phyloP scores from a whole-genome alignment of 2,113 vertebrate species.

The Oxyruncus cristatus region DNA sequence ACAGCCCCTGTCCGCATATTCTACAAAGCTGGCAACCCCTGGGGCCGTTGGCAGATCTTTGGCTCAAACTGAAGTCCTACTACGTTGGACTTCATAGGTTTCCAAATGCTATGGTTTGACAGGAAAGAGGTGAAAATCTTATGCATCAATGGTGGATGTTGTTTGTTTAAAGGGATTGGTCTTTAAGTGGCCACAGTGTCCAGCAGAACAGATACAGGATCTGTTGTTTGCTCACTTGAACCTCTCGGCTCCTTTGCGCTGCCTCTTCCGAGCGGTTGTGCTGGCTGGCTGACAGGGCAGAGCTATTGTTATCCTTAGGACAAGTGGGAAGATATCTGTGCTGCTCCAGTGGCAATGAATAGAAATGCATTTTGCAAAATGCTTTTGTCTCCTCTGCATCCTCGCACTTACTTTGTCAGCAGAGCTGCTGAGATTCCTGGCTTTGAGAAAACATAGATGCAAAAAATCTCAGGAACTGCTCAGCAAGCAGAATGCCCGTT shows the following conservation, averaged over 20 bases:
- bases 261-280: neutral
- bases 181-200: neutral
- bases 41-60: conserved; percentile 42
- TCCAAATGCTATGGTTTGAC: neutral
- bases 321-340: conserved; percentile 27
- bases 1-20: neutral
- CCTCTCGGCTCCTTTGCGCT: neutral
- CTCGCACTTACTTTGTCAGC: neutral
- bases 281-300: conserved; percentile 33
- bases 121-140: conserved; percentile 7
- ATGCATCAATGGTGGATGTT: neutral
- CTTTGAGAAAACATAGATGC: neutral
- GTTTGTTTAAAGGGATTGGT: neutral
- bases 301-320: conserved; percentile 52
- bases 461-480: neutral
- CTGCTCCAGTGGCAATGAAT: neutral
- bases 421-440: neutral
- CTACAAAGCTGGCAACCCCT: conserved; percentile 13
- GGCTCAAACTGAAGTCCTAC: neutral
- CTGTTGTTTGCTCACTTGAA: neutral
- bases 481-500: neutral
- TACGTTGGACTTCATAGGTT: neutral
- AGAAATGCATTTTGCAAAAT: neutral
- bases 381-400: neutral
- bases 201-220: neutral